Evolutionary conservation across 2,888 invertebrate species (phyloP), one percentile per base, ranked within the genome.

Genomic region (Diplolepis rosae): DNA sequence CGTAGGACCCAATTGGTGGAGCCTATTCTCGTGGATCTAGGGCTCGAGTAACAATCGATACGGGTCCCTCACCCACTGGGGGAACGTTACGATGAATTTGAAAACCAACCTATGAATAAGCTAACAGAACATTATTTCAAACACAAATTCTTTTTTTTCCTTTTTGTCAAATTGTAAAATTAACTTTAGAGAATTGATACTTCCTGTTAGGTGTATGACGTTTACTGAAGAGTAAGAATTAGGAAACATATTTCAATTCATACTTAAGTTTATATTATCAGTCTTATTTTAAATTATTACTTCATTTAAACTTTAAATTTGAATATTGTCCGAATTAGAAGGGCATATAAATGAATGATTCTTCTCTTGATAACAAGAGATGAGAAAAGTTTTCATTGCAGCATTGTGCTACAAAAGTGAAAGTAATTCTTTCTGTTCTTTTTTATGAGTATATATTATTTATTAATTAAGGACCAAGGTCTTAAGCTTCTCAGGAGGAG

Each of bases 401-500:
- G 22, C 22, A 11, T 48, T 22, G 18, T 18, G 9, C 48, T 48
- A 9, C 11, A 0, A 22, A n/a, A 42, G 68, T 68, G 69, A 50
- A 66, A 70, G 66, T 66, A 67, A 70, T 54, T 45, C 18, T 48
- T 56, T 61, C 54, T 51, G 61, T 61, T 56, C 32, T 56, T 32
- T n/a, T 61, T 9, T 24, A 39, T 61, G 39, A 22, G 3, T 6
- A 4, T 22, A 18, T 22, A 22, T 48, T 7, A 48, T n/a, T n/a
- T 13, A 42, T 1, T 42, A 13, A 1, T 15, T 15, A 15, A 15
- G 42, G 42, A 15, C 42, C 15, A 4, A 13, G 22, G 2, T 50
- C 22, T 50, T 50, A 13, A 50, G 27, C 22, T 50, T 50, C 22
- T 11, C 9, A 22, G 27, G 24, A 11, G 1, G 7, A 3, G 13